phyloP scores from a whole-genome alignment of 1,140 invertebrate genomes.

The Metopolophium dirhodum region DNA sequence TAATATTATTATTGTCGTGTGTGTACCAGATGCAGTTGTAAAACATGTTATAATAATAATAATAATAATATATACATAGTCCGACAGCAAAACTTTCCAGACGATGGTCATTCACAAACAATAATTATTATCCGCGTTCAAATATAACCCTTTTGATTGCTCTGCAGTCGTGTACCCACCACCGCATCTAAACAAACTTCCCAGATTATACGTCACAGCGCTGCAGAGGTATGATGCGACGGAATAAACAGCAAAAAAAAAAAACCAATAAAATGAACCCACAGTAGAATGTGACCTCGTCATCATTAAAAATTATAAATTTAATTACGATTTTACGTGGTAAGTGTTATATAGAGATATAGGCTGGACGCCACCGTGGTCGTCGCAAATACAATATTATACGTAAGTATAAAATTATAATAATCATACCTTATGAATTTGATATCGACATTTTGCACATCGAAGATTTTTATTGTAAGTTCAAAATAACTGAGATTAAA shows the following conservation, averaged over 20 bases:
- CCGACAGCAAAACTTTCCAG: not conserved
- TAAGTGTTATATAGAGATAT: not conserved
- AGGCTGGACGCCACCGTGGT: no score
- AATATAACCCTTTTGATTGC: not conserved
- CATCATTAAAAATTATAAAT: not conserved
- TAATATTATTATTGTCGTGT: no score
- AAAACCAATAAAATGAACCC: not conserved
- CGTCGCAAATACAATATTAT: not conserved
- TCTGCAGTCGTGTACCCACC: not conserved
- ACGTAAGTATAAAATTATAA: no score
- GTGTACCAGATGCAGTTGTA: not conserved
- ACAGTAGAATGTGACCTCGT: not conserved
- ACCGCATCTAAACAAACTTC: not conserved
- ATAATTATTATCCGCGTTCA: not conserved
- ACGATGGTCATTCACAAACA: not conserved
- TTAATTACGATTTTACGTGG: not conserved
- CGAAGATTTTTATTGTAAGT: not conserved
- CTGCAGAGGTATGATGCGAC: not conserved
- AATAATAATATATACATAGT: not conserved
- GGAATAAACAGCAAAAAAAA: not conserved
- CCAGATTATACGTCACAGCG: no score
- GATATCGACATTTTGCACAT: not conserved
- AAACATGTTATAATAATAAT: not conserved
- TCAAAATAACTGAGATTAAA: not conserved
- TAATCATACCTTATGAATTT: not conserved